A percentile compares a stretch with the other conserved stretches of the same genome.
Evolutionary conservation across 1,140 invertebrate genomes (phyloP).

Genomic region (Apis florea): DNA sequence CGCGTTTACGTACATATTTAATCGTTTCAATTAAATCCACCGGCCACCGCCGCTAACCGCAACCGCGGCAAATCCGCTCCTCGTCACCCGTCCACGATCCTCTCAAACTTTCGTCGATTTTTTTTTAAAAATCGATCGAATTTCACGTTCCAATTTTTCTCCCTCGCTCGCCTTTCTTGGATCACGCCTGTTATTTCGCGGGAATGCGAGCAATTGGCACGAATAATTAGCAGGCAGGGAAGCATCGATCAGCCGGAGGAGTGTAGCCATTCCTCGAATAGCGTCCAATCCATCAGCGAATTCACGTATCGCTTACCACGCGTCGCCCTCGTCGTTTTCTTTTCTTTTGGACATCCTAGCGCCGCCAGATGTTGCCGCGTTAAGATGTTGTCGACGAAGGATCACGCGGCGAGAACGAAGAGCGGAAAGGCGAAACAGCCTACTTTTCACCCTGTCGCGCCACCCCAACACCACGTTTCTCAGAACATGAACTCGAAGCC

Average conservation of each 20-base stretch:
- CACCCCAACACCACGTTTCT: conserved; percentile 7
- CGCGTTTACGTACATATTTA: no score
- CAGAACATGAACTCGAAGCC: no score
- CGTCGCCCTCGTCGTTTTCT: not conserved
- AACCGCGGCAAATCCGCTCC: no score
- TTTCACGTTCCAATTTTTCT: not conserved
- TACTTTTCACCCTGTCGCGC: conserved; percentile 35
- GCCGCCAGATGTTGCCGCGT: conserved; percentile 55
- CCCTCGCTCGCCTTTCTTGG: not conserved
- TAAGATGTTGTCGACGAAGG: conserved; percentile 55
- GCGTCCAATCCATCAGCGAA: conserved; percentile 61
- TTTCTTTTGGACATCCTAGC: conserved; percentile 1
- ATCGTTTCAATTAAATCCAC: no score
- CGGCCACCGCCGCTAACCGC: no score
- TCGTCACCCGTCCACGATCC: no score
- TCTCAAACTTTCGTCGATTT: no score
- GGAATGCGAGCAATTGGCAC: conserved; percentile 22
- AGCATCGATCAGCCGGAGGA: conserved; percentile 53
- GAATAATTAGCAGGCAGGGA: conserved; percentile 32
- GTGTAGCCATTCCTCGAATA: conserved; percentile 61
- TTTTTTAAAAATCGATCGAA: no score
- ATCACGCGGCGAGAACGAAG: conserved; percentile 53
- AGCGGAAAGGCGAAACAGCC: conserved; percentile 25
- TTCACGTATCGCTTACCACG: conserved; percentile 54
- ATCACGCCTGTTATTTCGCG: conserved; percentile 22